Evolutionary conservation across 2,113 vertebrate genomes (phyloP).

Genomic region (Chiloscyllium plagiosum): DNA sequence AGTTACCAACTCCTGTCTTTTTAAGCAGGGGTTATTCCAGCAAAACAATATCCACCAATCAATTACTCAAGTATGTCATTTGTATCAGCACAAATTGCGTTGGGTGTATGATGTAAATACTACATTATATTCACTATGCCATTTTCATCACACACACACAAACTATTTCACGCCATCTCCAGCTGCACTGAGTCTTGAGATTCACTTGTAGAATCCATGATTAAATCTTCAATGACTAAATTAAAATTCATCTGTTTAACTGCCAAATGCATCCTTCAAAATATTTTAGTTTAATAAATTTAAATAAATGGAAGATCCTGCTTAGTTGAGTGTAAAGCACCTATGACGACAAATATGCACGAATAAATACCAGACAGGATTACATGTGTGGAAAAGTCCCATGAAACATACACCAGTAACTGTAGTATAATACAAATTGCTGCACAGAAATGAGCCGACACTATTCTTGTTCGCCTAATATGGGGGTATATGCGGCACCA

Average conservation of each 20-base stretch:
- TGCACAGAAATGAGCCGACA: background rate
- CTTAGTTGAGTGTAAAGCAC: background rate
- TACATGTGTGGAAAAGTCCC: background rate
- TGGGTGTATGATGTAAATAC: background rate
- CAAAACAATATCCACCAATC: background rate
- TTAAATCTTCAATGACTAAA: background rate
- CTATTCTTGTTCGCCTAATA: background rate
- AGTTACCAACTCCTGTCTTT: background rate
- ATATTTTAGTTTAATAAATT: background rate
- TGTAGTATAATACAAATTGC: background rate
- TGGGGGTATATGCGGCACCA: background rate
- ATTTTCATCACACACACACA: background rate
- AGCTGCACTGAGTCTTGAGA: background rate
- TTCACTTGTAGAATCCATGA: background rate
- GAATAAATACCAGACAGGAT: background rate
- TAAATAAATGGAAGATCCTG: too few relatives aligned
- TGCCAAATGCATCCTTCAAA: background rate
- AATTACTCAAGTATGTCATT: background rate
- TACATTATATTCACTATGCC: background rate
- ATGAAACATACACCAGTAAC: background rate
- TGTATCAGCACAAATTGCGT: background rate
- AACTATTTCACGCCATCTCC: background rate
- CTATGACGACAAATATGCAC: background rate
- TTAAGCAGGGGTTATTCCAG: background rate
- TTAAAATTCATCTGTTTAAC: background rate